Evolutionary conservation across 2,888 invertebrate genomes (phyloP).

Genomic region (Macrophya alboannulata): DNA sequence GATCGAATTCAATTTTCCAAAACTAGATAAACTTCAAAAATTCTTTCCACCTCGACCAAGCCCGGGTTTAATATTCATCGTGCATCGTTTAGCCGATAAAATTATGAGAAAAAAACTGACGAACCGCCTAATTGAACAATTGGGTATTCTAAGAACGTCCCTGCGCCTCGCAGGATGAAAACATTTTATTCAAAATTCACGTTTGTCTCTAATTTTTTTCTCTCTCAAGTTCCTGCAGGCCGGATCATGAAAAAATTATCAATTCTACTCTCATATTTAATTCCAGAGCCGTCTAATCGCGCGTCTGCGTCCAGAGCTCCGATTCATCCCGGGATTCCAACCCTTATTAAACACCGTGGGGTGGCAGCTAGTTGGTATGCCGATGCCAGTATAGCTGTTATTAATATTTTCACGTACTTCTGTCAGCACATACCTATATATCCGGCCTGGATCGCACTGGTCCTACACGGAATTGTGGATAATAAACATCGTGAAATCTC

Average conservation of each 20-base stretch:
- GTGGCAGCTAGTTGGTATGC: conserved; percentile 6
- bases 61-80: background rate
- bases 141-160: background rate
- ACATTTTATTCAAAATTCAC: background rate
- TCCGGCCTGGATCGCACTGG: background rate
- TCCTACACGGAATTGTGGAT: background rate
- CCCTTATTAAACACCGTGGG: conserved; percentile 12
- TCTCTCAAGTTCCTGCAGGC: background rate
- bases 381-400: background rate
- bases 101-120: background rate
- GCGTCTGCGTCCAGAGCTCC: background rate
- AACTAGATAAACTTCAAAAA: background rate
- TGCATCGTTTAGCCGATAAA: background rate
- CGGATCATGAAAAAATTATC: conserved; percentile 19
- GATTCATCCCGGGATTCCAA: background rate
- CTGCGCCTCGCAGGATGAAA: background rate
- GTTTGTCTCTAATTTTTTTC: background rate
- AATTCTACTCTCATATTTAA: conserved; percentile 14
- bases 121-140: background rate
- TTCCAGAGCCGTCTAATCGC: conserved; percentile 5
- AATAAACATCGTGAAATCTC: background rate
- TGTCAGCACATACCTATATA: background rate
- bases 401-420: background rate
- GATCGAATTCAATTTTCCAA: background rate
- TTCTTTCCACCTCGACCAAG: background rate